A percentile compares a stretch with the other conserved stretches of the same genome.
These are phyloP conservation scores for Paramacrobiotus metropolitanus DNA, from an alignment of 1,140 invertebrate species.

Conservation along the genomic window DNA sequence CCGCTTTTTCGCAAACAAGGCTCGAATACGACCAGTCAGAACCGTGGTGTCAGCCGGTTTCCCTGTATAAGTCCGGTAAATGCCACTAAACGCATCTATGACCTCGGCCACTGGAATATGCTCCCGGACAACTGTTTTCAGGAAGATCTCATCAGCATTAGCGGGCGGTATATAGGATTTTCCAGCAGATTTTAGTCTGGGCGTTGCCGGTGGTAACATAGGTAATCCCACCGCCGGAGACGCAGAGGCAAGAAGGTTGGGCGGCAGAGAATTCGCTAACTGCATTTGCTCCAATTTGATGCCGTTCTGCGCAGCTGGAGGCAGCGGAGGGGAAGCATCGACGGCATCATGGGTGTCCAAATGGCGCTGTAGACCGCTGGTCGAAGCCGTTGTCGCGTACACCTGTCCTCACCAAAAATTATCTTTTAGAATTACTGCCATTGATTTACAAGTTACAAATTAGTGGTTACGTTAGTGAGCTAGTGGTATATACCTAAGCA, in stretches of 20 bases:
- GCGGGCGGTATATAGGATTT: neutral
- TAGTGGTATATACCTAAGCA: too few relatives aligned
- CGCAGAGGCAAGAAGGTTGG: too few relatives aligned
- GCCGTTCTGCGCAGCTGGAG: neutral
- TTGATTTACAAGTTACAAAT: too few relatives aligned
- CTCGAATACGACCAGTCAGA: neutral
- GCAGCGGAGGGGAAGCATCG: neutral
- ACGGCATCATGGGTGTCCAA: neutral
- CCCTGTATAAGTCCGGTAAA: neutral
- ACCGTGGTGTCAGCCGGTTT: neutral
- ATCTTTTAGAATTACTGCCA: too few relatives aligned
- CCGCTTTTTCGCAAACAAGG: neutral
- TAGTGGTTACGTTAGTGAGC: too few relatives aligned
- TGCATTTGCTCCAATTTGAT: too few relatives aligned
- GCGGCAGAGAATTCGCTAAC: too few relatives aligned
- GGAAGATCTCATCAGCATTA: neutral
- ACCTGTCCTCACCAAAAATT: too few relatives aligned
- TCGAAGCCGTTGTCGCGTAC: neutral
- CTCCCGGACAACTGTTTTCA: neutral
- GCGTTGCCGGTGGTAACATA: neutral
- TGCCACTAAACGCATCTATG: neutral
- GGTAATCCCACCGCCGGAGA: neutral
- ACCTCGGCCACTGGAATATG: neutral
- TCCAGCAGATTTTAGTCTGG: neutral
- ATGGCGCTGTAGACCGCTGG: neutral